Evolutionary conservation across 2,888 invertebrate species (phyloP).

Genomic region (Anaspis maculata): DNA sequence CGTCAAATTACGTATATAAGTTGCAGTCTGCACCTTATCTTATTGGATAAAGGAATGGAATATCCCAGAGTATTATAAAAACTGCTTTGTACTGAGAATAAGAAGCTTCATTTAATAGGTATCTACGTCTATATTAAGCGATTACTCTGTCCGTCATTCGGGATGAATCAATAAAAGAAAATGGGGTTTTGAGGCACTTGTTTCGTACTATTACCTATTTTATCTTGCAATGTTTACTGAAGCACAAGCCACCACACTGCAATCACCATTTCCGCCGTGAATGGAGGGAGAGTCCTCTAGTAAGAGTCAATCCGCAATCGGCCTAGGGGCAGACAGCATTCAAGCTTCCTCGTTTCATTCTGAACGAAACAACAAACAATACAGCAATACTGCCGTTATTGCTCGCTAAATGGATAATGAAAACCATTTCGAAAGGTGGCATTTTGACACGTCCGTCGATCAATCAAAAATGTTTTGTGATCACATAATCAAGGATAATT

Average conservation of each 20-base stretch:
- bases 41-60: no score
- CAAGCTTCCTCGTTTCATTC: slow-evolving; percentile 11
- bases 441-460: no score
- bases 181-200: slow-evolving; percentile 13
- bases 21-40: no score
- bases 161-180: slow-evolving; percentile 10
- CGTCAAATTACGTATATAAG: no score
- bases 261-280: slow-evolving; percentile 17
- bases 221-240: slow-evolving; percentile 15
- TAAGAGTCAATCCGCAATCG: slow-evolving; percentile 17
- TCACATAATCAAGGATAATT: no score
- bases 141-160: no score
- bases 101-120: no score
- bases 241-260: no score
- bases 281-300: slow-evolving; percentile 16
- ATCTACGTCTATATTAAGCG: no score
- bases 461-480: no score
- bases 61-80: no score
- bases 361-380: slow-evolving; percentile 12
- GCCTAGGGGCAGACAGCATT: slow-evolving; percentile 15
- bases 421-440: slow-evolving; percentile 5
- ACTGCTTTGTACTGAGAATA: no score
- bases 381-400: slow-evolving; percentile 13
- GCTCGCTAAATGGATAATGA: slow-evolving; percentile 11
- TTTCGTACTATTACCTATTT: slow-evolving; percentile 15